Evolutionary conservation across 2,888 invertebrate species (phyloP).

Genomic region (Pammene aurita): DNA sequence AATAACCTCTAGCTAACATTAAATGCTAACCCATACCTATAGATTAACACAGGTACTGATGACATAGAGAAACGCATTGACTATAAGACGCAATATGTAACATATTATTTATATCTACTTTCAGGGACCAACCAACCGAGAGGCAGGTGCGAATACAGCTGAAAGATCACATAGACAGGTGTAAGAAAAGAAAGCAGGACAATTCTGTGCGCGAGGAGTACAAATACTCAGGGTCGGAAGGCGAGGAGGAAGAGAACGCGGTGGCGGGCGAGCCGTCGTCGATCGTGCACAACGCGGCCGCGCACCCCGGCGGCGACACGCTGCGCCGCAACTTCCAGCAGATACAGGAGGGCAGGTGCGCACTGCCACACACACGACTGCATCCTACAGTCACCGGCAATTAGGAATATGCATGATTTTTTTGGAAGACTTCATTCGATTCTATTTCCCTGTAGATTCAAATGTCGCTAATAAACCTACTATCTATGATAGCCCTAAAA

Average conservation of each 20-base stretch:
- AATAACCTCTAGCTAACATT: too few relatives aligned
- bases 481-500: too few relatives aligned
- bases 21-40: too few relatives aligned
- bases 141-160: conserved; percentile 98
- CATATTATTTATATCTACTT: conserved; percentile 34
- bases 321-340: conserved; percentile 98
- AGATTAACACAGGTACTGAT: too few relatives aligned
- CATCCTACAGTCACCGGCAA: neutral
- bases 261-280: conserved; percentile 97
- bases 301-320: conserved; percentile 93
- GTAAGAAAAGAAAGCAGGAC: conserved; percentile 97
- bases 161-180: conserved; percentile 99
- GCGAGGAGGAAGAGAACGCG: conserved; percentile 97
- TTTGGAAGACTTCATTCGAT: too few relatives aligned
- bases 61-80: too few relatives aligned
- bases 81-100: neutral
- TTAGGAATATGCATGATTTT: too few relatives aligned
- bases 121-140: conserved; percentile 98
- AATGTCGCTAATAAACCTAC: too few relatives aligned
- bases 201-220: conserved; percentile 89
- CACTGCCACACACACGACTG: neutral
- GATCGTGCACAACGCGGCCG: conserved; percentile 92
- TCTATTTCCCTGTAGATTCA: too few relatives aligned
- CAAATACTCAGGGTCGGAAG: conserved; percentile 97
- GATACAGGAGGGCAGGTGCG: conserved; percentile 90